Evolutionary conservation across 2,888 invertebrate genomes (phyloP).

Genomic region (Zygaena filipendulae): DNA sequence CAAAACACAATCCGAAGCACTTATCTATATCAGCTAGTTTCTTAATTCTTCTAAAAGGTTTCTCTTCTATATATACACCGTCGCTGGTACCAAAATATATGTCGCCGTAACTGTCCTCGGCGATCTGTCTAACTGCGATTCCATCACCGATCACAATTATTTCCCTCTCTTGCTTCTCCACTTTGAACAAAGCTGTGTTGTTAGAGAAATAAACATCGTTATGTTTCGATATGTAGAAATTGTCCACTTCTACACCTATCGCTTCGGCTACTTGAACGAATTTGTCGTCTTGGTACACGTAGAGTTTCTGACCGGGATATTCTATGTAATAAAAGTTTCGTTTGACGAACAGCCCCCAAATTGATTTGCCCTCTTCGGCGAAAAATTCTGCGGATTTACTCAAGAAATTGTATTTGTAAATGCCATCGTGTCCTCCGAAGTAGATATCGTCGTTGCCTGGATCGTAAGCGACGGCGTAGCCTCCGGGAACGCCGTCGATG

Average conservation of each 20-base stretch:
- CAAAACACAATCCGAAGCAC: constrained; percentile 42
- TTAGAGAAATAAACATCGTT: constrained; percentile 43
- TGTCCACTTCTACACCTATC: constrained; percentile 34
- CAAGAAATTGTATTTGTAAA: constrained; percentile 48
- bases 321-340: constrained; percentile 51
- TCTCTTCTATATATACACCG: constrained; percentile 45
- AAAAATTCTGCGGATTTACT: constrained; percentile 41
- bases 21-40: constrained; percentile 32
- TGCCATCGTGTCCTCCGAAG: constrained; percentile 52
- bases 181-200: constrained; percentile 48
- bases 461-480: constrained; percentile 49
- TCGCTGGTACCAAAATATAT: constrained; percentile 36
- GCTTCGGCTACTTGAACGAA: constrained; percentile 42
- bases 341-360: constrained; percentile 43
- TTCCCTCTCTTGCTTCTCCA: constrained; percentile 24
- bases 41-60: constrained; percentile 30
- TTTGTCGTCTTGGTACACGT: constrained; percentile 31
- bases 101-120: constrained; percentile 44
- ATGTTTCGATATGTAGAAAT: constrained; percentile 37
- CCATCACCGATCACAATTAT: constrained; percentile 32
- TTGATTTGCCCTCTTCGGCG: constrained; percentile 42
- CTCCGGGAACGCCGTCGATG: constrained; percentile 35
- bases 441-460: constrained; percentile 47
- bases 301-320: constrained; percentile 41
- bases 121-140: constrained; percentile 35